A percentile compares a stretch with the other conserved stretches of the same genome.
These are phyloP conservation scores for Xyrichtys novacula DNA, from an alignment of 2,797 vertebrate genomes.

Conservation along the genomic window DNA sequence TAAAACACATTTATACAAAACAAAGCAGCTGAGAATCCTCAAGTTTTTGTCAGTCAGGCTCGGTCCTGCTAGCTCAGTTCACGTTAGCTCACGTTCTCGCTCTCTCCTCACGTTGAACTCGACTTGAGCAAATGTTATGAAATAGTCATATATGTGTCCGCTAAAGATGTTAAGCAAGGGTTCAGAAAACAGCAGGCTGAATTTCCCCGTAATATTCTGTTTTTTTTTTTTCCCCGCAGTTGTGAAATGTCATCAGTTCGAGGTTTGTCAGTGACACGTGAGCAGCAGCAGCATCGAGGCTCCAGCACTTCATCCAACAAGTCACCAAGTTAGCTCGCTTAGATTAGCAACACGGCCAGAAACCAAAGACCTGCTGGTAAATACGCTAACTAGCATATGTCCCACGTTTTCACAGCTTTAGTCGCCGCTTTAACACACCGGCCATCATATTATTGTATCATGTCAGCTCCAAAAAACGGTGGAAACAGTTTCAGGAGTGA, in stretches of 20 bases:
- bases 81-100: constrained; percentile 42
- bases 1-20: background rate
- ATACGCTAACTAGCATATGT: background rate
- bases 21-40: too few relatives aligned
- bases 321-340: constrained; percentile 65
- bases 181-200: fast-evolving
- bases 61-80: constrained; percentile 35
- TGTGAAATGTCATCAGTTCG: constrained; percentile 47
- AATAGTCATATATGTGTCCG: background rate
- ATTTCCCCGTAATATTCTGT: fast-evolving
- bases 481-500: background rate
- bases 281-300: constrained; percentile 74
- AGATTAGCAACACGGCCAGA: constrained; percentile 52
- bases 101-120: constrained; percentile 14
- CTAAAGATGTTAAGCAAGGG: fast-evolving
- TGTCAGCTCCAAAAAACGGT: constrained; percentile 11
- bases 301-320: constrained; percentile 50
- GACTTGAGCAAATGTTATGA: background rate
- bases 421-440: background rate
- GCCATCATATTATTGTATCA: fast-evolving
- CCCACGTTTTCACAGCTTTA: background rate
- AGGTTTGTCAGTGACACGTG: constrained; percentile 79
- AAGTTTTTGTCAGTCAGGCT: background rate
- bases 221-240: background rate
- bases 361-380: constrained; percentile 6